phyloP scores from a whole-genome alignment of 2,888 invertebrate genomes.

The Kuschelorhynchus macadamiae region DNA sequence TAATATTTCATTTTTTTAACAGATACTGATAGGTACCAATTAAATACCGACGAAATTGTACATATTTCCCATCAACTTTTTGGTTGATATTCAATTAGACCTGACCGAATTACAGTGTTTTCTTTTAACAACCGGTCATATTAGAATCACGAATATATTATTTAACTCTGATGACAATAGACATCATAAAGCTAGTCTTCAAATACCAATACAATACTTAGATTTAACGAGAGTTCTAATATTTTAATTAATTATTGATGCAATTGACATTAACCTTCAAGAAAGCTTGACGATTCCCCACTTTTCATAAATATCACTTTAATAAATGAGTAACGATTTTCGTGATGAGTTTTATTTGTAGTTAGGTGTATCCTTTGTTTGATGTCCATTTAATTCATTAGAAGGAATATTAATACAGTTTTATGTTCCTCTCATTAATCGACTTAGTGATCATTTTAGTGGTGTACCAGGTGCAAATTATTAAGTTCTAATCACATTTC shows the following conservation, averaged over 20 bases:
- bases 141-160: background rate
- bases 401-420: no score
- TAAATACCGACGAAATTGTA: no score
- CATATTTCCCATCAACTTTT: no score
- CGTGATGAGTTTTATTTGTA: background rate
- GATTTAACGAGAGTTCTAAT: constrained; percentile 39
- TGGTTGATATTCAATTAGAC: no score
- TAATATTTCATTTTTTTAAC: no score
- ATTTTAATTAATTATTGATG: constrained; percentile 68
- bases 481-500: no score
- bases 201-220: constrained; percentile 15
- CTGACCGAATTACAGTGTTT: constrained; percentile 8
- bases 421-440: no score
- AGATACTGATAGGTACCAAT: no score
- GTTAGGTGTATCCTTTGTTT: no score
- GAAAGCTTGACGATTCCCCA: background rate
- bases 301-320: background rate
- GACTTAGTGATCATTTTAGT: no score
- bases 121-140: background rate
- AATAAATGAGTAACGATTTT: constrained; percentile 4
- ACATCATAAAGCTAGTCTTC: constrained; percentile 8
- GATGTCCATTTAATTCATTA: no score
- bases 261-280: constrained; percentile 49
- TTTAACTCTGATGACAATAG: constrained; percentile 13
- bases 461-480: no score